A percentile compares a stretch with the other conserved stretches of the same genome.
phyloP scores from a whole-genome alignment of 2,888 invertebrate genomes.

The Netelia virgata region DNA sequence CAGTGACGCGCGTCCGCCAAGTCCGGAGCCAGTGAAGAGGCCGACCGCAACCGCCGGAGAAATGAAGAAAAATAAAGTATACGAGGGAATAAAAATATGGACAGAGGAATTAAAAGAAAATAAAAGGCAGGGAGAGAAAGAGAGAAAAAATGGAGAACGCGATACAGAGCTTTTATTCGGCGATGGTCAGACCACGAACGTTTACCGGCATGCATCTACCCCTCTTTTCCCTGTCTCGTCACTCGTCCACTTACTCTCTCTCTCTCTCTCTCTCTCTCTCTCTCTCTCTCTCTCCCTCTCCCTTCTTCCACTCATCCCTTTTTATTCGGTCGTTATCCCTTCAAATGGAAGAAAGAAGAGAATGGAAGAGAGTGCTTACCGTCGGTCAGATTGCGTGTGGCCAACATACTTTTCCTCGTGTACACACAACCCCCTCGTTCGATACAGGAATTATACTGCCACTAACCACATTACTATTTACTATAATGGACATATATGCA shows the following conservation, averaged over 20 bases:
- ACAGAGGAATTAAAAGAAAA: not conserved
- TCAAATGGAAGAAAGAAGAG: slow-evolving; percentile 43
- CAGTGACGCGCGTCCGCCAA: not conserved
- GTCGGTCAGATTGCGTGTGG: slow-evolving; percentile 17
- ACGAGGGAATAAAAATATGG: not conserved
- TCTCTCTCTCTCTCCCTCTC: slow-evolving; percentile 51
- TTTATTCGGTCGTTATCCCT: slow-evolving; percentile 58
- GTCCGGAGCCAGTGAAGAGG: not conserved
- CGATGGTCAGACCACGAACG: slow-evolving; percentile 49
- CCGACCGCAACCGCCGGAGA: not conserved
- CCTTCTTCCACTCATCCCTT: slow-evolving; percentile 9
- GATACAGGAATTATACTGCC: slow-evolving; percentile 41
- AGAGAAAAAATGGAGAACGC: slow-evolving; percentile 50
- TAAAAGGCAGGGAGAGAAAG: slow-evolving; percentile 29
- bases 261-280: no score
- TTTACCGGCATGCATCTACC: slow-evolving; percentile 50
- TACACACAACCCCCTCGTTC: slow-evolving; percentile 23
- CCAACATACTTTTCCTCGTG: not conserved
- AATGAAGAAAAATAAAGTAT: not conserved
- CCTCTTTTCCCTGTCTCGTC: slow-evolving; percentile 23
- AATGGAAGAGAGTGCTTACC: slow-evolving; percentile 13
- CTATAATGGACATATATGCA: not conserved
- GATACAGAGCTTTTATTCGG: slow-evolving; percentile 59
- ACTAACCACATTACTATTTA: slow-evolving; percentile 34
- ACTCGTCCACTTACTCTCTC: slow-evolving; percentile 1